phyloP scores from a whole-genome alignment of 2,888 invertebrate genomes.

The Malthinus flaveolus region DNA sequence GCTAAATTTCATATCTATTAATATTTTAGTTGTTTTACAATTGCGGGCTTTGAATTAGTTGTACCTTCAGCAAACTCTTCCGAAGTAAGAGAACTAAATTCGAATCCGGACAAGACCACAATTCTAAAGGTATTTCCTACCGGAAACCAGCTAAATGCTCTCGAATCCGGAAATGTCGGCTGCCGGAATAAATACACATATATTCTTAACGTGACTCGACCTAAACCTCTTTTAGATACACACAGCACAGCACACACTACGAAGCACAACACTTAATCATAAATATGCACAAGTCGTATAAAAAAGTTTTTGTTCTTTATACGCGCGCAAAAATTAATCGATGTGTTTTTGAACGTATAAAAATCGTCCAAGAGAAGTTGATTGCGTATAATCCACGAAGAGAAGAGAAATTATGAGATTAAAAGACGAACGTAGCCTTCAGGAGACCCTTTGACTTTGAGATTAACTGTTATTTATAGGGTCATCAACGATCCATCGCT shows the following conservation, averaged over 20 bases:
- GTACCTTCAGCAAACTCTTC: conserved; percentile 15
- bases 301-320: not conserved
- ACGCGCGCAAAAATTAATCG: conserved; percentile 6
- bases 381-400: conserved; percentile 40
- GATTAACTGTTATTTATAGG: conserved; percentile 52
- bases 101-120: conserved; percentile 47
- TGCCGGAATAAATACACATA: conserved; percentile 51
- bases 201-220: conserved; percentile 36
- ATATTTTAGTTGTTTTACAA: conserved; percentile 2
- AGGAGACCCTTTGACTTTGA: conserved; percentile 46
- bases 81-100: conserved; percentile 31
- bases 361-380: conserved; percentile 30
- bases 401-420: conserved; percentile 44
- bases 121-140: conserved; percentile 49
- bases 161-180: conserved; percentile 50
- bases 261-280: conserved; percentile 8
- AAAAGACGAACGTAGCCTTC: conserved; percentile 42
- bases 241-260: conserved; percentile 12
- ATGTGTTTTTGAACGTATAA: conserved; percentile 18
- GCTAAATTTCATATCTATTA: not conserved
- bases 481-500: conserved; percentile 48
- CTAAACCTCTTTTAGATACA: conserved; percentile 22
- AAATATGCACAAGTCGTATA: not conserved
- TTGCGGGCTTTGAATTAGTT: conserved; percentile 3
- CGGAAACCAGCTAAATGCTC: conserved; percentile 52